Conservation (phyloP, 2,797 vertebrate genomes). For the Oryzias dopingdopingensis region DNA sequence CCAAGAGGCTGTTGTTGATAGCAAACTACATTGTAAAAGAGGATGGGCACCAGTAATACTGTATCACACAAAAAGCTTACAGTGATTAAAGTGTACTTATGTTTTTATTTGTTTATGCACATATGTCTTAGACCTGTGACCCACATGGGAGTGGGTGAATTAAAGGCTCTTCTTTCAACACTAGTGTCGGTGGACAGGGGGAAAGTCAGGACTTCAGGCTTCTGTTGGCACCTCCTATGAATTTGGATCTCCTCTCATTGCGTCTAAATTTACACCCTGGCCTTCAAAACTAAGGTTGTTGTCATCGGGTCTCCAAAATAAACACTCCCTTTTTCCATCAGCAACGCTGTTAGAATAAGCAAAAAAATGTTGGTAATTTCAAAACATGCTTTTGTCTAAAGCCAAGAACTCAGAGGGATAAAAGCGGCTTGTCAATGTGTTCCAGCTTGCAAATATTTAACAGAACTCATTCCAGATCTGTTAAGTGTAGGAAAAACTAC, state of each 20-base stretch:
- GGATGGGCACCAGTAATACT: neutral
- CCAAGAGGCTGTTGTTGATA: slow-evolving; percentile 12
- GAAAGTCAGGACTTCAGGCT: slow-evolving; percentile 67
- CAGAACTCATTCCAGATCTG: slow-evolving; percentile 21
- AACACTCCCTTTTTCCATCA: slow-evolving; percentile 70
- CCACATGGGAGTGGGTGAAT: slow-evolving; percentile 53
- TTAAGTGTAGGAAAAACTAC: slow-evolving; percentile 2
- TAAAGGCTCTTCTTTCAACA: slow-evolving; percentile 69
- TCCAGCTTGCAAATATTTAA: slow-evolving; percentile 48
- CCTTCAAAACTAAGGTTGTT: slow-evolving; percentile 81
- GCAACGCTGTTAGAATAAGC: slow-evolving; percentile 71
- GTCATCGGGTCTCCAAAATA: slow-evolving; percentile 83
- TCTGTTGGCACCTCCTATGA: slow-evolving; percentile 77
- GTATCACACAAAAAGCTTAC: slow-evolving; percentile 26
- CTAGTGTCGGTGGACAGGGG: slow-evolving; percentile 59
- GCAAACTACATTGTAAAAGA: neutral
- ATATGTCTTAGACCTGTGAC: slow-evolving; percentile 42
- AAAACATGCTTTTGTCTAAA: slow-evolving; percentile 63
- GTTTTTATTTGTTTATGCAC: slow-evolving; percentile 56
- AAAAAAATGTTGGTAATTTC: slow-evolving; percentile 72
- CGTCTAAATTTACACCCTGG: slow-evolving; percentile 83
- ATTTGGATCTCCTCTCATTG: slow-evolving; percentile 82
- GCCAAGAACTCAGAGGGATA: slow-evolving; percentile 52
- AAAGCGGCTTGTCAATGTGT: slow-evolving; percentile 36
- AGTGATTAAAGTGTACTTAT: slow-evolving; percentile 43